phyloP scores from a whole-genome alignment of 2,797 vertebrate species.

The Falco naumanni region DNA sequence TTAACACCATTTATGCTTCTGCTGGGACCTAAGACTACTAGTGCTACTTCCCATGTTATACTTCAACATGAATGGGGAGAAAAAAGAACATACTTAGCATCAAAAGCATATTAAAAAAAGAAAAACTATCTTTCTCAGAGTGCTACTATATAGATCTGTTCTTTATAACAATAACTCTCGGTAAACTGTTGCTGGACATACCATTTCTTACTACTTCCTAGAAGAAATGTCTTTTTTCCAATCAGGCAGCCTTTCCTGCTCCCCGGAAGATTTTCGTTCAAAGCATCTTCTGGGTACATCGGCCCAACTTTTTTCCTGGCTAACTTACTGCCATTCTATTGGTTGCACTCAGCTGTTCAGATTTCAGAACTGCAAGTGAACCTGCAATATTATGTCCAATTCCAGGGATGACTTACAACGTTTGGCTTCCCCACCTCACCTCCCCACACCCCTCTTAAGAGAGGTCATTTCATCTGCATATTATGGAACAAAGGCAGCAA shows the following conservation, averaged over 20 bases:
- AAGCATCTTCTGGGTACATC: neutral
- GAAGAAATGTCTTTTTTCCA: neutral
- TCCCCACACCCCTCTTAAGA: neutral
- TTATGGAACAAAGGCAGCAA: neutral
- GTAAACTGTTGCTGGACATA: neutral
- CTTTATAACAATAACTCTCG: neutral
- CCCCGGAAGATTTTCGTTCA: neutral
- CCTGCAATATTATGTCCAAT: neutral
- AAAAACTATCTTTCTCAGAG: neutral
- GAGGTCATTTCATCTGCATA: neutral
- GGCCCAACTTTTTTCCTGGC: neutral
- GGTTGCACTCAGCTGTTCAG: neutral
- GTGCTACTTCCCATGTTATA: neutral
- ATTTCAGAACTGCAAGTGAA: neutral
- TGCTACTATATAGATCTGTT: neutral
- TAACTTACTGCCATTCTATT: neutral
- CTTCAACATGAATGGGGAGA: neutral
- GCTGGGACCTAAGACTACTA: neutral
- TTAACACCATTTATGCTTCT: conserved; percentile 15
- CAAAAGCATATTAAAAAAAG: neutral
- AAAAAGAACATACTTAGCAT: neutral
- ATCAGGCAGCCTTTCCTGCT: neutral
- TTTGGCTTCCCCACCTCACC: neutral
- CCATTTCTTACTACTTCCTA: neutral
- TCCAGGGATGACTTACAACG: neutral